Evolutionary conservation across 2,797 vertebrate genomes (phyloP).

Genomic region (Onychomys arenicola): DNA sequence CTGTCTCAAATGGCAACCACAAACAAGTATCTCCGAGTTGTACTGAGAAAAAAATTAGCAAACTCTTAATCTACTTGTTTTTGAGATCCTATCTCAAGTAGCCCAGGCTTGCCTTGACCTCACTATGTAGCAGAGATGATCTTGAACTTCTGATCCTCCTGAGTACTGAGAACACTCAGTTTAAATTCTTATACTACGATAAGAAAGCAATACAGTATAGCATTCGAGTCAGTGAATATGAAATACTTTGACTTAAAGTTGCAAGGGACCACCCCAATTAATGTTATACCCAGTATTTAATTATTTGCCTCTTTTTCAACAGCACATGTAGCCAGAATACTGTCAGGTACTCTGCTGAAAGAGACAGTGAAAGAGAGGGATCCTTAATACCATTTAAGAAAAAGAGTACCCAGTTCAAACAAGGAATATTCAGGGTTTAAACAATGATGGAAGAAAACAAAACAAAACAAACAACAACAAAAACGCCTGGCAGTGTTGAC

Average conservation of each 20-base stretch:
- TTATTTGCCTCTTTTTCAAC: neutral
- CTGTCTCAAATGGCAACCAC: neutral
- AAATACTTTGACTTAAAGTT: constrained; percentile 23
- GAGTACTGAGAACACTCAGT: neutral
- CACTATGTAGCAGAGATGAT: neutral
- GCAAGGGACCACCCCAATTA: neutral
- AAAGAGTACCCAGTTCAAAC: neutral
- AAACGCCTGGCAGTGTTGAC: neutral
- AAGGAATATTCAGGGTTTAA: neutral
- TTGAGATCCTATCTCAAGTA: neutral
- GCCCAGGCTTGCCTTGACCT: neutral
- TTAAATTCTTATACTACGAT: neutral
- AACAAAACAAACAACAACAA: neutral
- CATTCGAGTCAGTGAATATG: neutral
- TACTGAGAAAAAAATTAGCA: neutral
- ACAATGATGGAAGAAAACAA: neutral
- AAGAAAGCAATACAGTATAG: neutral
- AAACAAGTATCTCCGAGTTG: neutral
- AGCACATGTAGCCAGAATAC: neutral
- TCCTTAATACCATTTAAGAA: neutral
- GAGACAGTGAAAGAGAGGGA: neutral
- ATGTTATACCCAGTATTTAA: neutral
- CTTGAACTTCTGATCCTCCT: neutral
- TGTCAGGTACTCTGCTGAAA: neutral
- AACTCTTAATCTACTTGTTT: neutral